phyloP scores from a whole-genome alignment of 1,140 invertebrate genomes.

The Nymphalis io region DNA sequence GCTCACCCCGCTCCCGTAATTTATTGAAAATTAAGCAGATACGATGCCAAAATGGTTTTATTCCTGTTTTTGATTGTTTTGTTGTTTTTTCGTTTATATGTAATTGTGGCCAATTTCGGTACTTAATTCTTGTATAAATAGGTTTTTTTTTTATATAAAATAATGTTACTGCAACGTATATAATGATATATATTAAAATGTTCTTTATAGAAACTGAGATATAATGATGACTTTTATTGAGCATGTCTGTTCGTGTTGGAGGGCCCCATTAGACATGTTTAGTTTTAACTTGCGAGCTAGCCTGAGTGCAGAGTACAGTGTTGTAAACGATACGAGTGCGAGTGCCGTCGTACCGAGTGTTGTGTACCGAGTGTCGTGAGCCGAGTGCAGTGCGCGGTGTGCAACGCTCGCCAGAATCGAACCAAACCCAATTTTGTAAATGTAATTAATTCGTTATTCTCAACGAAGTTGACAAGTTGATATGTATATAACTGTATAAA shows the following conservation, averaged over 20 bases:
- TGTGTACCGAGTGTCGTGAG: conserved; percentile 16
- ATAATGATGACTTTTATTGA: conserved; percentile 67
- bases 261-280: conserved; percentile 33
- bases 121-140: conserved; percentile 78
- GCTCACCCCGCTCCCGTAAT: conserved; percentile 60
- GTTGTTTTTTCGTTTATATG: conserved; percentile 79
- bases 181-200: conserved; percentile 75
- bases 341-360: conserved; percentile 9
- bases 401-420: conserved; percentile 49
- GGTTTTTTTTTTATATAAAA: conserved; percentile 78
- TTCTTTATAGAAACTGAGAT: conserved; percentile 73
- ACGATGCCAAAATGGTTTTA: conserved; percentile 80
- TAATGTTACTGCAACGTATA: conserved; percentile 77
- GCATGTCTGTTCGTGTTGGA: conserved; percentile 38
- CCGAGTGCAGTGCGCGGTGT: conserved; percentile 19
- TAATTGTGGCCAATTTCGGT: conserved; percentile 78
- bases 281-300: conserved; percentile 22
- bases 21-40: conserved; percentile 76
- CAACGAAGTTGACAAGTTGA: conserved; percentile 64
- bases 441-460: conserved; percentile 66
- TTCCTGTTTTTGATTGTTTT: conserved; percentile 80
- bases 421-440: conserved; percentile 56
- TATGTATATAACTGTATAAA: conserved; percentile 66
- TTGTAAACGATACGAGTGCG: conserved; percentile 21
- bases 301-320: conserved; percentile 10